Conservation (phyloP, 2,113 vertebrate genomes). For the Onychorhynchus coronatus region DNA sequence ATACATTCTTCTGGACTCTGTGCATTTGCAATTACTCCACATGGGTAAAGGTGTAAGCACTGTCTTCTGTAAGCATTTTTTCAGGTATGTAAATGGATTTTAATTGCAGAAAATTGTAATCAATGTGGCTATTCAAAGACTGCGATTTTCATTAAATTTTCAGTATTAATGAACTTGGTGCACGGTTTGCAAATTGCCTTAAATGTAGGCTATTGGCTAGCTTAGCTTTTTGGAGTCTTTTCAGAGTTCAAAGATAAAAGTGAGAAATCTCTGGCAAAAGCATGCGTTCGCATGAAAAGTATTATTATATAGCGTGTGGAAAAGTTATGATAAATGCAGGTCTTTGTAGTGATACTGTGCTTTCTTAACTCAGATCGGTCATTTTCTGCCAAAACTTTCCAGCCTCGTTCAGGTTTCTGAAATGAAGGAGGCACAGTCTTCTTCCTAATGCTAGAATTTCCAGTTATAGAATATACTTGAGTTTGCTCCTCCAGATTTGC, state of each 20-base stretch:
- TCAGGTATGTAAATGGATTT: not conserved
- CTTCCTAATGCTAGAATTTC: not conserved
- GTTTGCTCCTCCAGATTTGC: not conserved
- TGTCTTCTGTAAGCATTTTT: not conserved
- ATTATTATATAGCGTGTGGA: not conserved
- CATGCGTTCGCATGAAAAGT: not conserved
- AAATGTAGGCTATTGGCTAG: not conserved
- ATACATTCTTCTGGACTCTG: rapidly evolving
- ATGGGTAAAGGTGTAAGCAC: not conserved
- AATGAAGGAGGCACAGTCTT: not conserved
- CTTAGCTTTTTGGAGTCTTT: not conserved
- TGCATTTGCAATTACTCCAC: rapidly evolving
- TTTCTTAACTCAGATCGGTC: not conserved
- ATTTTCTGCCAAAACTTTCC: not conserved
- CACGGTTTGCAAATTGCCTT: not conserved
- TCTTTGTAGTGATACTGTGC: not conserved
- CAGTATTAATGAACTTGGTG: not conserved
- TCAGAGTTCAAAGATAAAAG: not conserved
- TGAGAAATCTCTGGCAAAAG: not conserved
- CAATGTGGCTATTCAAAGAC: not conserved
- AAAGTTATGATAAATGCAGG: not conserved
- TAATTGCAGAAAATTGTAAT: not conserved
- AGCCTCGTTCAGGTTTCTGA: not conserved
- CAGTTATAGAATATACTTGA: not conserved
- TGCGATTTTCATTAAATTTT: not conserved